Percentiles rank a stretch among this genome's conserved stretches.
phyloP scores from a whole-genome alignment of 2,797 vertebrate genomes.

The Tenualosa thibaudeaui region DNA sequence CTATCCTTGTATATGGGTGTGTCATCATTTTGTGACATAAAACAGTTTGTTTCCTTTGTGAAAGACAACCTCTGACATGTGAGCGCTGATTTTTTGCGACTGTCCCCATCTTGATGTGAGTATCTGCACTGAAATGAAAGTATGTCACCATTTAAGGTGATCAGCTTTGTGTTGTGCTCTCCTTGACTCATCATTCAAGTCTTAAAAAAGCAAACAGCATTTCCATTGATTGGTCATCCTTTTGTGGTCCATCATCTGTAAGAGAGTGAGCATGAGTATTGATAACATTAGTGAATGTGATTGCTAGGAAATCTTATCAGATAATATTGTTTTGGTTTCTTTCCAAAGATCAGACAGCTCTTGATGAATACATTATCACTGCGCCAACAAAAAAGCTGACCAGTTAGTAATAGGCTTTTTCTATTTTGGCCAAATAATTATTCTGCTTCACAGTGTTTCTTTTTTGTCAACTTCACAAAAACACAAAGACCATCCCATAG shows the following conservation, averaged over 20 bases:
- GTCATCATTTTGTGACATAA: constrained; percentile 71
- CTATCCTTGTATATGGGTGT: constrained; percentile 55
- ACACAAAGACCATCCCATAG: too few relatives aligned
- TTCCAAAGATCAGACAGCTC: not conserved
- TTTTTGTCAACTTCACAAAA: too few relatives aligned
- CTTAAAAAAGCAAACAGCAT: not conserved
- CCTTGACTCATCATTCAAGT: not conserved
- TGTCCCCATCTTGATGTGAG: constrained; percentile 37
- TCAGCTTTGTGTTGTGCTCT: constrained; percentile 35
- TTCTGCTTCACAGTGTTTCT: too few relatives aligned
- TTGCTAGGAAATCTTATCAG: not conserved
- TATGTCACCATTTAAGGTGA: constrained; percentile 80
- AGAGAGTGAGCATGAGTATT: not conserved
- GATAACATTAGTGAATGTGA: not conserved
- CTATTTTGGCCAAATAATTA: too few relatives aligned
- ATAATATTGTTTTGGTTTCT: not conserved
- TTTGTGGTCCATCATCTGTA: not conserved
- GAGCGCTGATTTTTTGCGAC: constrained; percentile 57
- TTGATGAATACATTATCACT: not conserved
- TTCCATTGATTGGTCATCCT: not conserved
- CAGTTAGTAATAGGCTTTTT: too few relatives aligned
- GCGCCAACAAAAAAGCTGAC: too few relatives aligned
- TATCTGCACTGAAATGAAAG: constrained; percentile 74
- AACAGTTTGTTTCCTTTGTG: constrained; percentile 63
- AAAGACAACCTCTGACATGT: constrained; percentile 74